These are phyloP conservation scores for Bettongia penicillata DNA, from an alignment of 2,113 vertebrate species.

Conservation along the genomic window DNA sequence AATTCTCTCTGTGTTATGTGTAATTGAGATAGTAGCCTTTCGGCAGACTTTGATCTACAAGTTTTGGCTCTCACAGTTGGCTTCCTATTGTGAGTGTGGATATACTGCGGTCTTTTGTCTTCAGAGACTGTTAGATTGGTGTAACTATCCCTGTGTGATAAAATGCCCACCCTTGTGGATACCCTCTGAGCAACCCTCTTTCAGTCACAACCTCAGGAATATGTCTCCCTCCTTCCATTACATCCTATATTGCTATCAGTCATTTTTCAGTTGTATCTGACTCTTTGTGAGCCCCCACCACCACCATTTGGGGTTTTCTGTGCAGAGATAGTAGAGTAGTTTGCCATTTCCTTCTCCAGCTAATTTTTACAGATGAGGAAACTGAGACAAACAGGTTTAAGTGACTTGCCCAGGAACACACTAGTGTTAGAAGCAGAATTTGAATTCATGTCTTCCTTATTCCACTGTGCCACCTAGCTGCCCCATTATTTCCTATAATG, in stretches of 20 bases:
- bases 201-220: background rate
- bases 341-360: background rate
- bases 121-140: background rate
- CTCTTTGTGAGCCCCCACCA: background rate
- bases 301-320: background rate
- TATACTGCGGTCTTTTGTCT: background rate
- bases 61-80: background rate
- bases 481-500: background rate
- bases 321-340: background rate
- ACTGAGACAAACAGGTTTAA: background rate
- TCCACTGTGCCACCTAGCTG: background rate
- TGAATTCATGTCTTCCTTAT: background rate
- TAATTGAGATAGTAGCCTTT: background rate
- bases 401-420: background rate
- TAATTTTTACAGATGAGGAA: background rate
- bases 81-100: background rate
- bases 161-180: background rate
- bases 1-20: background rate
- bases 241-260: background rate
- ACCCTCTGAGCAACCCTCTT: background rate
- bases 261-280: background rate
- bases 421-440: background rate
- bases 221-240: background rate
- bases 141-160: background rate
- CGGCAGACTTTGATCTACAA: background rate